Evolutionary conservation across 2,888 invertebrate genomes (phyloP), one percentile per base, ranked within the genome.

Genomic region (Scrobipalpa costella): DNA sequence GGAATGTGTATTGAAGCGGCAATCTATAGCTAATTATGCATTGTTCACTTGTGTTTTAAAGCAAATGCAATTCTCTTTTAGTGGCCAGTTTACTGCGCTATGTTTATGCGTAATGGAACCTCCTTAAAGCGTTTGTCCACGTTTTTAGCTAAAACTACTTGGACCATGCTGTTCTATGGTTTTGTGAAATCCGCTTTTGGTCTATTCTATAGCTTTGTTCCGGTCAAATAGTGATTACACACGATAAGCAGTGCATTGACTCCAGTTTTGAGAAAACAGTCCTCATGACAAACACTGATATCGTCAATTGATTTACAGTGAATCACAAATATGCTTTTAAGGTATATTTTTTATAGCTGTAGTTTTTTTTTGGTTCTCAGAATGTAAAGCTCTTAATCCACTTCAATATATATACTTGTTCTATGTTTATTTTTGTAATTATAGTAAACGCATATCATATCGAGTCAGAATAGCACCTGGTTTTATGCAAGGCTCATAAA

Each of bases 171-270:
- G 27, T 19, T 33, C n/a, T 55, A 33, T 13, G 55, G 13, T 44
- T 57, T 33, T 21, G 33, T 40, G 15, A 61, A 62, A 52, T 62
- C 61, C 15, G 27, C 58, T 15, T 57, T 58, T 50, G 62, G 8
- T 11, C 52, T 33, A 47, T 21, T 52, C 21, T 52, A 52, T 21
- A 59, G 17, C 59, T 59, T 62, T 65, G 62, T 65, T 65, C 64
- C 64, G 58, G 55, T n/a, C 21, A 65, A 62, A 65, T 38, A 65
- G 2, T 19, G 62, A 57, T 49, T 58, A 17, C 11, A 40, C 27
- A 40, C 19, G 33, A 64, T 62, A 64, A 59, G 40, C 7, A 50
- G 64, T 57, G n/a, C 52, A 38, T 61, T 61, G 61, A 61, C 61
- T 61, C 19, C 19, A 36, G 27, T n/a, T 59, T 47, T 58, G 36